Evolutionary conservation across 1,140 invertebrate genomes (phyloP).

Genomic region (Cotesia chilonis): DNA sequence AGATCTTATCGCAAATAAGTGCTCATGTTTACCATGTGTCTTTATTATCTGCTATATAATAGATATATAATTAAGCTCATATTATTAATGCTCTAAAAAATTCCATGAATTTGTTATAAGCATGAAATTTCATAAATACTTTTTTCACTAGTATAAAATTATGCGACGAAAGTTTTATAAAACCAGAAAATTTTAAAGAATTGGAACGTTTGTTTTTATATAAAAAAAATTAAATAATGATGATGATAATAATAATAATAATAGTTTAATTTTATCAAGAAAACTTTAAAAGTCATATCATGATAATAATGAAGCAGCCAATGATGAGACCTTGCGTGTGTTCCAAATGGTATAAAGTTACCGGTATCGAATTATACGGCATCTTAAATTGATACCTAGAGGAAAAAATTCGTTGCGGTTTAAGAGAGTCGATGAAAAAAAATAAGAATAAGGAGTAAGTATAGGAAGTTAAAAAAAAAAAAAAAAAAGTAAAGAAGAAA

Average conservation of each 20-base stretch:
- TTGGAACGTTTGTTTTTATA: too few relatives aligned
- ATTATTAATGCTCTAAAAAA: too few relatives aligned
- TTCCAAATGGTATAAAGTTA: constrained; percentile 59
- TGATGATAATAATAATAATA: too few relatives aligned
- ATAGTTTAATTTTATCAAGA: neutral
- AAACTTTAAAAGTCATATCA: constrained; percentile 13
- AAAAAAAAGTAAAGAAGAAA: constrained; percentile 21
- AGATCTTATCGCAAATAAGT: too few relatives aligned
- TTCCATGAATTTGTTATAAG: too few relatives aligned
- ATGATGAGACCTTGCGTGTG: constrained; percentile 56
- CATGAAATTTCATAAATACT: too few relatives aligned
- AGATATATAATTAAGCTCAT: too few relatives aligned
- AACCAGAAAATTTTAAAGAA: too few relatives aligned
- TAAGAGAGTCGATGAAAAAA: constrained; percentile 34
- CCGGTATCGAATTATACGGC: constrained; percentile 66
- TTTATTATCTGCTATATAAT: too few relatives aligned
- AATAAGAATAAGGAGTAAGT: constrained; percentile 1
- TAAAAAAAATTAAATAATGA: too few relatives aligned
- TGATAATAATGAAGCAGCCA: neutral
- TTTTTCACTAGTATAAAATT: neutral
- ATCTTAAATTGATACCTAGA: constrained; percentile 61
- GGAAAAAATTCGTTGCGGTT: constrained; percentile 49
- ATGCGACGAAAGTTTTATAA: neutral
- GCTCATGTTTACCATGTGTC: too few relatives aligned
- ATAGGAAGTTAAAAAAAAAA: constrained; percentile 14